Evolutionary conservation across 2,113 vertebrate genomes (phyloP), one percentile per base, ranked within the genome.

Genomic region (Salvelinus namaycush): DNA sequence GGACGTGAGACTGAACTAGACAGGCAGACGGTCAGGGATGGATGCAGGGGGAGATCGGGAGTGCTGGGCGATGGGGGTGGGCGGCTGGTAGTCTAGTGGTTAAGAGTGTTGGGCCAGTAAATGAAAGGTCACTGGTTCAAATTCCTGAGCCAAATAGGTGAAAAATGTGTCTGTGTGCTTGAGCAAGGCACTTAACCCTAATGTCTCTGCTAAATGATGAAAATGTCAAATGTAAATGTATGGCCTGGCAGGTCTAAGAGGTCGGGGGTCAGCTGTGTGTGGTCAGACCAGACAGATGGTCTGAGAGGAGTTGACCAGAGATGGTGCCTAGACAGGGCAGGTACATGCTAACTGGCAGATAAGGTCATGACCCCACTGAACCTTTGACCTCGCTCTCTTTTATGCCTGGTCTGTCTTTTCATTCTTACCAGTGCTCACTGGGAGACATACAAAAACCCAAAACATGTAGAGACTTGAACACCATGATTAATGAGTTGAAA

Each of bases 311-410:
- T 82, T 71, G 81, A 65, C 79, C 74, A 86, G 34, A 77, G 72
- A 22, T 83, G 85, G 88, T 85, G 79, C 82, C 86, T 81, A 80
- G 76, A 84, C 69, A 83, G 81, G 86, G 80, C 78, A 79, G 75
- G 69, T 9, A 64, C 20, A 75, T 57, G 64, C 79, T 76, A 82
- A 81, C 80, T 81, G 81, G 81, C 83, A 81, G 51, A 26, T 76
- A 39, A 73, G 89, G 85, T 88, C 87, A 5, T 22, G 76, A 85
- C 86, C 77, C 1, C 14, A 1, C 22, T 9, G 76, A 87, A 84
- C 84, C 86, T 77, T 79, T 73, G 48, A 85, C 87, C 84, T 88
- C 82, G 82, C 75, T 62, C 64, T 76, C 79, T 83, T 73, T 73
- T 39, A 57, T 64, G 73, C 34, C 82, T 84, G 86, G 80, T 89